phyloP scores from a whole-genome alignment of 2,113 vertebrate genomes.

The Phyllostomus hastatus region DNA sequence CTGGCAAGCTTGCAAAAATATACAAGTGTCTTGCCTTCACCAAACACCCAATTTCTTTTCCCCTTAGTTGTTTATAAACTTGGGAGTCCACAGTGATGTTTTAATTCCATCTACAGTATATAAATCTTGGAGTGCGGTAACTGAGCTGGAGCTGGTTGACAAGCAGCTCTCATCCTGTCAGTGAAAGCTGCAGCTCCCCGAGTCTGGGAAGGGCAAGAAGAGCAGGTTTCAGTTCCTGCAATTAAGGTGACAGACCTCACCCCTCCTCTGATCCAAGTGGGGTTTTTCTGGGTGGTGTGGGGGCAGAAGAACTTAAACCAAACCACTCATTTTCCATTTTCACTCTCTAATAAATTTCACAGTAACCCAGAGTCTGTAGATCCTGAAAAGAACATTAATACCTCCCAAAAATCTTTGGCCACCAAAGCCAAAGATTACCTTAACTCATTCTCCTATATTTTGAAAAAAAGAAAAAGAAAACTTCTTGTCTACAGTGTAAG shows the following conservation, averaged over 20 bases:
- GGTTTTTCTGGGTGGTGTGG: background rate
- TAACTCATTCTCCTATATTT: constrained; percentile 59
- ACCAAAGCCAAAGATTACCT: constrained; percentile 53
- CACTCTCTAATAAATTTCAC: background rate
- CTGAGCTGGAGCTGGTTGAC: constrained; percentile 76
- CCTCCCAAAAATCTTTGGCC: background rate
- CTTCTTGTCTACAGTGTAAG: constrained; percentile 60
- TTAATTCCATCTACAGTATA: constrained; percentile 83
- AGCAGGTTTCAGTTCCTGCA: constrained; percentile 36
- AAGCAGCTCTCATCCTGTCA: constrained; percentile 69
- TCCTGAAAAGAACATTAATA: background rate
- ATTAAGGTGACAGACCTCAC: background rate
- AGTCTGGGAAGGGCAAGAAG: constrained; percentile 33
- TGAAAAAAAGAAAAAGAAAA: constrained; percentile 52
- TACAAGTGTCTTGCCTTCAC: constrained; percentile 84
- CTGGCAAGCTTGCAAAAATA: constrained; percentile 84
- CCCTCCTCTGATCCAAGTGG: background rate
- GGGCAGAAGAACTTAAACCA: background rate
- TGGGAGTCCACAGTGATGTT: constrained; percentile 81
- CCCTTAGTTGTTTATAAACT: constrained; percentile 83
- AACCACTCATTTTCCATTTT: background rate
- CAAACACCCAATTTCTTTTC: constrained; percentile 83
- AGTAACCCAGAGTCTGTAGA: background rate
- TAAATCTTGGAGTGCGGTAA: constrained; percentile 80
- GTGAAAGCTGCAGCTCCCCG: constrained; percentile 43